Evolutionary conservation across 1,140 invertebrate species (phyloP).

Genomic region (Papilio polytes): DNA sequence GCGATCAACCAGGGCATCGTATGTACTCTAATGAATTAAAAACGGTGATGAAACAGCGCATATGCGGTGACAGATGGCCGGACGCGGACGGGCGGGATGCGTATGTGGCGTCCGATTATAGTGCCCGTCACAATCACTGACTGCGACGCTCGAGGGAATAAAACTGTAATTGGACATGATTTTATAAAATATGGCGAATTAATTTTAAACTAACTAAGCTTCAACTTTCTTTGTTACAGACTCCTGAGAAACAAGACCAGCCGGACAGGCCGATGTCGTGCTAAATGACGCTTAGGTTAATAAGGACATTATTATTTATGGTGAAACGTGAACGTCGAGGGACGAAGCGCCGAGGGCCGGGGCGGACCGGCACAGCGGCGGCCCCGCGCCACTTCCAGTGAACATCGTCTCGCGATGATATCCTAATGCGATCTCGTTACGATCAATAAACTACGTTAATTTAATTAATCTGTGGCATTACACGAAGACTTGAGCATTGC

Average conservation of each 20-base stretch:
- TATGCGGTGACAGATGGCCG: conserved; percentile 81
- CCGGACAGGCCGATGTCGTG: conserved; percentile 79
- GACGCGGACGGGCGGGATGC: conserved; percentile 76
- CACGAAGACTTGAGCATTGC: conserved; percentile 75
- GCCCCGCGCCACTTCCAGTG: conserved; percentile 70
- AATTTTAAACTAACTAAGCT: conserved; percentile 43
- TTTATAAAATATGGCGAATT: neutral
- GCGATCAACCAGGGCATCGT: conserved; percentile 66
- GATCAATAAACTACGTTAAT: conserved; percentile 77
- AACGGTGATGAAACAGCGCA: conserved; percentile 73
- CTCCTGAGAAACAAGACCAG: conserved; percentile 79
- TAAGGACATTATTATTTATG: conserved; percentile 73
- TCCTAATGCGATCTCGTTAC: conserved; percentile 83
- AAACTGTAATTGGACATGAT: conserved; percentile 39
- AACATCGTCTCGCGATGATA: conserved; percentile 78
- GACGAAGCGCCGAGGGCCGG: conserved; percentile 46
- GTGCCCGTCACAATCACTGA: conserved; percentile 70
- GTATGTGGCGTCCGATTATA: conserved; percentile 68
- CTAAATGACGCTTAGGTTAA: conserved; percentile 66
- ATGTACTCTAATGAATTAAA: conserved; percentile 77
- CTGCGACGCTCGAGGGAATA: conserved; percentile 44
- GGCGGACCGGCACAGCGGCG: conserved; percentile 43
- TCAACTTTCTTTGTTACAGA: conserved; percentile 81
- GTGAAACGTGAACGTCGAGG: conserved; percentile 71
- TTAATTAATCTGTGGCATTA: conserved; percentile 81